Evolutionary conservation across 2,888 invertebrate species (phyloP), one percentile per base, ranked within the genome.

Genomic region (Stomorhina lunata): DNA sequence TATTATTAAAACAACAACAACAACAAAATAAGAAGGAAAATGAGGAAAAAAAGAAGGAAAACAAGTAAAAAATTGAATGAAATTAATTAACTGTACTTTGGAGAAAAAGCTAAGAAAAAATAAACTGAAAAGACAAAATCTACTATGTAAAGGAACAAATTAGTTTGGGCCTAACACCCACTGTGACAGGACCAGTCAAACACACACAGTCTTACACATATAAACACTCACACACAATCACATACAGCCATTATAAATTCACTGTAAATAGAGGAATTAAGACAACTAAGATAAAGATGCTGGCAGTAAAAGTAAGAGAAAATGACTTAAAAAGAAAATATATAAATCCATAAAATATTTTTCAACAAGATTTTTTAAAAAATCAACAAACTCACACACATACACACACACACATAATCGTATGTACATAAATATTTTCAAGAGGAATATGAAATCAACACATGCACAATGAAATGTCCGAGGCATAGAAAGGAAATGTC

Each of bases 401-500:
- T 1, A 40, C 61, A 6, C 4, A 3, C 12, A 17, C 10, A 32
- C 2, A n/a, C n/a, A n/a, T n/a, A n/a, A n/a, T n/a, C n/a, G n/a
- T n/a, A n/a, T n/a, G n/a, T n/a, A 4, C 15, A 4, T 22, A 22
- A 0, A 2, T 12, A 37, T 34, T 12, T 57, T 17, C 61, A 59
- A 17, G 59, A 61, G 15, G 61, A 43, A 22, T 10, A n/a, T 45
- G 37, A 65, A 32, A 65, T n/a, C 37, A 27, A 32, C 40, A 50
- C 50, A n/a, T 27, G 17, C 12, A 29, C 29, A 40, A 57, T 48
- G 9, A 7, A 55, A 34, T n/a, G n/a, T n/a, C n/a, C n/a, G n/a
- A n/a, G n/a, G n/a, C 12, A 40, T 40, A 32, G 17, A 50, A 57
- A 20, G 17, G 50, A 48, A 80, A 61, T 86, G 89, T 87, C 89